A percentile compares a stretch with the other conserved stretches of the same genome.
Conservation (phyloP, 92 coral and sea anemone genomes). For the Phenganax subtilis region DNA sequence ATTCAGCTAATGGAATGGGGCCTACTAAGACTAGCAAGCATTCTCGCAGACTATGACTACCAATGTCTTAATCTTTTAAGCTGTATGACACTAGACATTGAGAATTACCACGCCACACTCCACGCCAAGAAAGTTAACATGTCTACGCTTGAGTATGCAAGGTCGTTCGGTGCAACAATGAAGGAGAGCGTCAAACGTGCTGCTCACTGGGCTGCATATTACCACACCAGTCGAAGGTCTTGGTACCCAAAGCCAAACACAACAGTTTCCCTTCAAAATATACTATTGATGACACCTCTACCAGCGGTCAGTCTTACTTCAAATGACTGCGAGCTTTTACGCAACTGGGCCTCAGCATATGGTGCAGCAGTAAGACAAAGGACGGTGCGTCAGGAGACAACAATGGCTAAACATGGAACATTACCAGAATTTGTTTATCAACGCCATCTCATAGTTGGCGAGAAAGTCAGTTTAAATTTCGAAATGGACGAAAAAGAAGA, state of each 20-base stretch:
- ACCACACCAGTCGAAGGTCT: conserved; percentile 40
- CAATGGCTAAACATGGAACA: conserved; percentile 48
- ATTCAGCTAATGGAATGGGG: conserved; percentile 43
- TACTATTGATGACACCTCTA: too few relatives aligned
- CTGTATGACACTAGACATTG: conserved; percentile 36
- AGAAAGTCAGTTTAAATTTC: conserved; percentile 31
- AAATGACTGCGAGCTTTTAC: conserved; percentile 49
- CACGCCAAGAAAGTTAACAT: too few relatives aligned
- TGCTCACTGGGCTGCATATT: conserved; percentile 31
- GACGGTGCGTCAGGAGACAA: conserved; percentile 58
- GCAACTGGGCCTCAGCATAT: conserved; percentile 52
- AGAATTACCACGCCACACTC: conserved; percentile 25
- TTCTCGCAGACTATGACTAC: conserved; percentile 26
- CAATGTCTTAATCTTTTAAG: conserved; percentile 37
- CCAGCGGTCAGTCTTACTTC: conserved; percentile 39
- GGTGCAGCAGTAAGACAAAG: conserved; percentile 60
- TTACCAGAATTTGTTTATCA: conserved; percentile 37
- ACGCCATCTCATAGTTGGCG: conserved; percentile 45
- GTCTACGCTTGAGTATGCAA: too few relatives aligned
- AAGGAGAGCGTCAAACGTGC: too few relatives aligned
- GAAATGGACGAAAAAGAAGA: conserved; percentile 40
- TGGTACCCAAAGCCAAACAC: conserved; percentile 39
- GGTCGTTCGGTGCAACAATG: too few relatives aligned
- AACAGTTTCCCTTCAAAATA: too few relatives aligned
- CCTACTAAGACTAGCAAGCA: conserved; percentile 20